These are phyloP conservation scores for Xenopus petersii DNA, from an alignment of 2,797 vertebrate species.

Conservation along the genomic window DNA sequence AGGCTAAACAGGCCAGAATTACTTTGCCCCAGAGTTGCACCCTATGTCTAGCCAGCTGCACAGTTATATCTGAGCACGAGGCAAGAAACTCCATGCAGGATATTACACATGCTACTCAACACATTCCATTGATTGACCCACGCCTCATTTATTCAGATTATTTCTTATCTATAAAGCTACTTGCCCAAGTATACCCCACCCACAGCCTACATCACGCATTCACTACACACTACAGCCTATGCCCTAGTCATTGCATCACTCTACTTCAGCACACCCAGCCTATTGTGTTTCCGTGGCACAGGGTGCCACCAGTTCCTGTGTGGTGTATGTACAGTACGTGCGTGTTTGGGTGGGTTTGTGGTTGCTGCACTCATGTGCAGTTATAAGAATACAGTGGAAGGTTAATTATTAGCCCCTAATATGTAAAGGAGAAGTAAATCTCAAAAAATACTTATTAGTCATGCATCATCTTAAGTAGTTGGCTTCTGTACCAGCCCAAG, in stretches of 20 bases:
- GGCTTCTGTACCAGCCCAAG: too few species aligned
- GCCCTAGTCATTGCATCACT: background rate
- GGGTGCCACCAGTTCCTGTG: background rate
- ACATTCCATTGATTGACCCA: conserved; percentile 1
- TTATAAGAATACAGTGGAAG: too few species aligned
- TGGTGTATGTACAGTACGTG: background rate
- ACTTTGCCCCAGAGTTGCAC: background rate
- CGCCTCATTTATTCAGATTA: conserved; percentile 12
- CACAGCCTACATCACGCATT: conserved; percentile 1
- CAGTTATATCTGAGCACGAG: too few species aligned
- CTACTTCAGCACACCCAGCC: conserved; percentile 7
- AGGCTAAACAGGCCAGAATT: background rate
- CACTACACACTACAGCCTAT: conserved; percentile 15
- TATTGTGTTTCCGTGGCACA: background rate
- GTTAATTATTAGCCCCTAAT: too few species aligned
- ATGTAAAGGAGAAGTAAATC: too few species aligned
- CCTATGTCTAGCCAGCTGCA: too few species aligned
- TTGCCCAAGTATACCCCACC: conserved; percentile 33
- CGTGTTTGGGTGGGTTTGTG: too few species aligned
- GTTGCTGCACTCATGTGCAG: too few species aligned
- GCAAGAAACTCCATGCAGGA: background rate
- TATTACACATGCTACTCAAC: background rate
- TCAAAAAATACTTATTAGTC: too few species aligned
- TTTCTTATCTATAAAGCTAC: conserved; percentile 28
- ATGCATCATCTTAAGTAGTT: too few species aligned